A percentile compares a stretch with the other conserved stretches of the same genome.
Evolutionary conservation across 2,113 vertebrate species (phyloP).

Genomic region (Phylloscopus whistleri): DNA sequence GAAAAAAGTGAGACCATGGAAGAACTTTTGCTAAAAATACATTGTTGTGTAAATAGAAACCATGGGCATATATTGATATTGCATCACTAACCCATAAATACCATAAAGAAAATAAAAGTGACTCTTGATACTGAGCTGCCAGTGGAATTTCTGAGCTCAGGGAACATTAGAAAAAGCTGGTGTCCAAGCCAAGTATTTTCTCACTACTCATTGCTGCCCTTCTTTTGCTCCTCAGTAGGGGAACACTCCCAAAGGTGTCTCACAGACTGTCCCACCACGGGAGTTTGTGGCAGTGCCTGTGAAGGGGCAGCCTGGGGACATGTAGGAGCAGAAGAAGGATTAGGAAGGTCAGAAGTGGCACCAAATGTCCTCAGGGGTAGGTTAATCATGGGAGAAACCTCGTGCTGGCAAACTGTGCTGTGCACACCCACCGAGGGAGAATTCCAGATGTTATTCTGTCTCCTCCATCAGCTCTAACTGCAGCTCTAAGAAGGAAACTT

Average conservation of each 20-base stretch:
- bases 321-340: not conserved
- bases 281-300: not conserved
- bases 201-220: not conserved
- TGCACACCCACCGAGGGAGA: not conserved
- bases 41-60: slow-evolving; percentile 40
- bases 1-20: not conserved
- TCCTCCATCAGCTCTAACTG: not conserved
- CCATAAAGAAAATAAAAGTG: slow-evolving; percentile 33
- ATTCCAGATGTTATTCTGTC: not conserved
- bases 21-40: slow-evolving; percentile 27
- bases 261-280: not conserved
- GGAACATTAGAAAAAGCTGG: not conserved
- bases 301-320: not conserved
- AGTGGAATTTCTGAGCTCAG: slow-evolving; percentile 46
- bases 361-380: not conserved
- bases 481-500: not conserved
- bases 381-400: not conserved
- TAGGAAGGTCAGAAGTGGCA: not conserved
- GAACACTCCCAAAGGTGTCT: not conserved
- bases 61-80: slow-evolving; percentile 12
- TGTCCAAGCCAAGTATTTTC: slow-evolving; percentile 7
- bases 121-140: not conserved
- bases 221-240: not conserved
- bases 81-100: slow-evolving; percentile 46
- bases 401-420: not conserved